A percentile compares a stretch with the other conserved stretches of the same genome.
phyloP scores from a whole-genome alignment of 1,140 invertebrate species.

The Parasteatoda tepidariorum region DNA sequence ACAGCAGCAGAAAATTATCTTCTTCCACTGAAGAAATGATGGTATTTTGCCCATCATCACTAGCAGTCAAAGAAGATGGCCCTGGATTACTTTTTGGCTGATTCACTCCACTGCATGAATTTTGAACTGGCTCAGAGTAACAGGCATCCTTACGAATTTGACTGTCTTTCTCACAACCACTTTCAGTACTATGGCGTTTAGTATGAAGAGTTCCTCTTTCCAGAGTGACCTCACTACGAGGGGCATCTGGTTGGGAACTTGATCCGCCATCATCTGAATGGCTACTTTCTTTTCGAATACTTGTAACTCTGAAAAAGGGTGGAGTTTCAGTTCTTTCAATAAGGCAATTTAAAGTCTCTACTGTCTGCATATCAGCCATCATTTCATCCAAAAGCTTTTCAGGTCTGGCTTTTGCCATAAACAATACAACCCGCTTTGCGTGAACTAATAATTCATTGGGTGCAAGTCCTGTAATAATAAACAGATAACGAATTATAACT shows the following conservation, averaged over 20 bases:
- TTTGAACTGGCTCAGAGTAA: constrained; percentile 63
- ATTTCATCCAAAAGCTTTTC: constrained; percentile 94
- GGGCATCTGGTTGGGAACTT: constrained; percentile 64
- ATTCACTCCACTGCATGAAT: constrained; percentile 60
- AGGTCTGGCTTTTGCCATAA: constrained; percentile 88
- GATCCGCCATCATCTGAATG: constrained; percentile 77
- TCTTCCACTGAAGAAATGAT: constrained; percentile 62
- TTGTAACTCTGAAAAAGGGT: constrained; percentile 94
- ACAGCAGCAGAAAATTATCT: constrained; percentile 65
- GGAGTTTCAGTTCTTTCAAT: constrained; percentile 97
- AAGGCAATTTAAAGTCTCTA: constrained; percentile 93
- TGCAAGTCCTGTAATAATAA: constrained; percentile 96
- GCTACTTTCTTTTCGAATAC: constrained; percentile 87
- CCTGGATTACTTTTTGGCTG: constrained; percentile 39
- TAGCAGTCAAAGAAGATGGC: constrained; percentile 30
- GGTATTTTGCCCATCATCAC: constrained; percentile 61
- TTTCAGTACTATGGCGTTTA: constrained; percentile 93
- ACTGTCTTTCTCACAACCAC: constrained; percentile 69
- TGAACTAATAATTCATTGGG: constrained; percentile 89
- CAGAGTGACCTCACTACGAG: constrained; percentile 64
- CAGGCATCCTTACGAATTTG: constrained; percentile 62
- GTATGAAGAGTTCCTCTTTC: constrained; percentile 96
- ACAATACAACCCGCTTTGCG: constrained; percentile 93
- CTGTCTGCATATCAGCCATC: constrained; percentile 91
- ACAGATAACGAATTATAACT: constrained; percentile 96